phyloP scores from a whole-genome alignment of 2,113 vertebrate species.

The Phrynocephalus versicolor region DNA sequence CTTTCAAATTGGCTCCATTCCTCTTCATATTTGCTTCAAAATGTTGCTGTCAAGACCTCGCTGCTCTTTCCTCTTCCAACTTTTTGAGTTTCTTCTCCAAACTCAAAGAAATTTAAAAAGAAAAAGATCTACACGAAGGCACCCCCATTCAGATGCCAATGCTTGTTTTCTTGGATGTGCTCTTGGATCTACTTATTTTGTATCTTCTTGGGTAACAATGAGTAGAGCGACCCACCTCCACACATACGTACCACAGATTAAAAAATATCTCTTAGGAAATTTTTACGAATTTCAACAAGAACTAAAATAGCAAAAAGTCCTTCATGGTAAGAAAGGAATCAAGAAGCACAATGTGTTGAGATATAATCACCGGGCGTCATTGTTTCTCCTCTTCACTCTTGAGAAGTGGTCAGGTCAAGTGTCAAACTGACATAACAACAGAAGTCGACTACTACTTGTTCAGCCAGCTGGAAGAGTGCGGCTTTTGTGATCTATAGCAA shows the following conservation, averaged over 20 bases:
- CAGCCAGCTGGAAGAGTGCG: too few relatives aligned
- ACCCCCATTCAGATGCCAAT: not conserved
- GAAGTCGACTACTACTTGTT: too few relatives aligned
- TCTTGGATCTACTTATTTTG: not conserved
- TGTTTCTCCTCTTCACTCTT: not conserved
- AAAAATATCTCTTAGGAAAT: too few relatives aligned
- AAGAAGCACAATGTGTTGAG: not conserved
- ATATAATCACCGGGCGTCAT: not conserved
- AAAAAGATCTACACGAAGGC: too few relatives aligned
- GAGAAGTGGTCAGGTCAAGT: too few relatives aligned
- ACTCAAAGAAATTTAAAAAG: too few relatives aligned
- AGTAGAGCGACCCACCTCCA: not conserved
- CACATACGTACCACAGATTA: not conserved
- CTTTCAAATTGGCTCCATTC: too few relatives aligned
- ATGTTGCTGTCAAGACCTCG: not conserved
- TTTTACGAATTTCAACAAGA: not conserved
- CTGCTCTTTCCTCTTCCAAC: not conserved
- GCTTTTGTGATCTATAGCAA: too few relatives aligned
- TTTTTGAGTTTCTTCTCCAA: too few relatives aligned
- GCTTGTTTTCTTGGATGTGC: not conserved
- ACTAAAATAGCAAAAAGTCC: too few relatives aligned
- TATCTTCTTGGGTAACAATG: not conserved
- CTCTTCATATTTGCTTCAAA: not conserved
- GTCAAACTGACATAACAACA: too few relatives aligned
- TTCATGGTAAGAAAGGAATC: not conserved